phyloP scores from a whole-genome alignment of 2,888 invertebrate species.

The Lydus trimaculatus region DNA sequence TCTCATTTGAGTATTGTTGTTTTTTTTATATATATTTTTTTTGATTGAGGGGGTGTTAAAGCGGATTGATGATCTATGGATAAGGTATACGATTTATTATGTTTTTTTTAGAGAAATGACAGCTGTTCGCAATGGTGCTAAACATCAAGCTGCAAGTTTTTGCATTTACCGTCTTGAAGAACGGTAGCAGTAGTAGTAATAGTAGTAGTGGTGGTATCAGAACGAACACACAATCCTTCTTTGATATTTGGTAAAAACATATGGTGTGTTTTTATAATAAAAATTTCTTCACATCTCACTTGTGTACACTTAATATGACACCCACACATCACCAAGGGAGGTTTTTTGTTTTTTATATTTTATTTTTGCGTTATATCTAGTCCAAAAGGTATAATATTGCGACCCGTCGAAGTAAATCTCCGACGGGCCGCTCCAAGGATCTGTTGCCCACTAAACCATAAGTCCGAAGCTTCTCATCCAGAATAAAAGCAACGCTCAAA shows the following conservation, averaged over 20 bases:
- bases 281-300: conserved; percentile 8
- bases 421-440: conserved; percentile 51
- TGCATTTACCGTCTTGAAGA: conserved; percentile 14
- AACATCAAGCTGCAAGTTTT: conserved; percentile 16
- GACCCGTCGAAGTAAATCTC: conserved; percentile 43
- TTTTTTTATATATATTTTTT: too few relatives aligned
- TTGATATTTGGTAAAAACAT: background rate
- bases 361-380: conserved; percentile 3
- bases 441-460: conserved; percentile 53
- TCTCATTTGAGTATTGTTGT: background rate
- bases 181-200: background rate
- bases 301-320: conserved; percentile 8
- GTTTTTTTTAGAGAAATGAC: conserved; percentile 2
- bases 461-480: conserved; percentile 57
- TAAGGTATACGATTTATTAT: background rate
- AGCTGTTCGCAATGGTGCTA: conserved; percentile 11
- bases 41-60: background rate
- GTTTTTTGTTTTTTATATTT: conserved; percentile 26
- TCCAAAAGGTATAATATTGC: conserved; percentile 32
- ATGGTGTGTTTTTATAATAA: background rate
- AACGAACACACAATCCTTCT: background rate
- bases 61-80: conserved; percentile 3
- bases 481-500: conserved; percentile 62
- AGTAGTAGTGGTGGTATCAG: background rate
- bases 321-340: conserved; percentile 30